Evolutionary conservation across 2,888 invertebrate species (phyloP).

Genomic region (Rhimphoctona megacephalus): DNA sequence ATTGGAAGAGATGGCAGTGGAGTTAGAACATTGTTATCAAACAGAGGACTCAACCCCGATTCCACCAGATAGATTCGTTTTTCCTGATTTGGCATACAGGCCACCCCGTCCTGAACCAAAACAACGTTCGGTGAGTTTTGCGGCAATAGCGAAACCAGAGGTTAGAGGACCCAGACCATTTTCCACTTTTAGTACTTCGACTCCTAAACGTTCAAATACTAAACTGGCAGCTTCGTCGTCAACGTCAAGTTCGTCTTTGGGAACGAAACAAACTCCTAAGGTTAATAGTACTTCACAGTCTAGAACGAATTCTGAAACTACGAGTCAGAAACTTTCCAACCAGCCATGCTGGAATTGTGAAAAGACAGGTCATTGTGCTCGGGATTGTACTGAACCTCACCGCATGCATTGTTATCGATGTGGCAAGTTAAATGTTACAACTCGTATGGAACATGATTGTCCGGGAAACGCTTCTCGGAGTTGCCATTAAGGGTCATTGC

Average conservation of each 20-base stretch:
- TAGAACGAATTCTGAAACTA: no score
- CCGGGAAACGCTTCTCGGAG: neutral
- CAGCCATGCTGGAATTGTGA: neutral
- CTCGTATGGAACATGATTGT: neutral
- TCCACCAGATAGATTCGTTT: neutral
- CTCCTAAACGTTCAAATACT: no score
- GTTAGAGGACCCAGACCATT: no score
- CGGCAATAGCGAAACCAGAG: no score
- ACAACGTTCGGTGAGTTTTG: neutral
- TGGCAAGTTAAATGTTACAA: neutral
- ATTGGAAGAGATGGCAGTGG: constrained; percentile 1
- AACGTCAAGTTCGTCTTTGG: no score
- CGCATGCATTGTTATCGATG: neutral
- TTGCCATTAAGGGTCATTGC: neutral
- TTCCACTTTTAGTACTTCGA: no score
- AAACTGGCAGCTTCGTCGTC: no score
- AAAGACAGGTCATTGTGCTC: no score
- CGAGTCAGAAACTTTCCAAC: no score
- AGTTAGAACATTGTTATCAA: neutral
- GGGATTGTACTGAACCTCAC: neutral
- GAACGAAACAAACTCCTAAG: no score
- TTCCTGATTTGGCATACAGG: constrained; percentile 1
- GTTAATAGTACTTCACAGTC: no score
- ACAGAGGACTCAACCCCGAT: neutral
- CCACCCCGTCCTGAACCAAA: neutral